These are phyloP conservation scores for Mythimna impura DNA, from an alignment of 2,888 invertebrate genomes.

Conservation along the genomic window DNA sequence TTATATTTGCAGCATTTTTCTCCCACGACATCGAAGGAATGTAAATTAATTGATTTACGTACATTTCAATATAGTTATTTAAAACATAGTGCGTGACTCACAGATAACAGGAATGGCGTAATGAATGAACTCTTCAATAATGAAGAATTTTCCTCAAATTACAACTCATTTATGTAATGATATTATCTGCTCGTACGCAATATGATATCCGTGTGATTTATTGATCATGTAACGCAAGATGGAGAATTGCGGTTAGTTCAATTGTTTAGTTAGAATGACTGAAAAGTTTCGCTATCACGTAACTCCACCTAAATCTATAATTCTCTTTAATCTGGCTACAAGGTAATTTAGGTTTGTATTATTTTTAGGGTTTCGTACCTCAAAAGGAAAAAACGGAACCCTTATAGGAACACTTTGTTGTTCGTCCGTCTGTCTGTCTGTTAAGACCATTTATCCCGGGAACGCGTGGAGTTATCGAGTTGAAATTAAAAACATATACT, in stretches of 20 bases:
- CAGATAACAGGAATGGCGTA: conserved; percentile 50
- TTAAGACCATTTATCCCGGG: no score
- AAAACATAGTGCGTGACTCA: conserved; percentile 51
- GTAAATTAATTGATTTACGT: conserved; percentile 60
- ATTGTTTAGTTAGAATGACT: neutral
- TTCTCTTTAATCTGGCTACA: neutral
- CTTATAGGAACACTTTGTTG: no score
- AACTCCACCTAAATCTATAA: neutral
- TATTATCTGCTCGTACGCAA: no score
- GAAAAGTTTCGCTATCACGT: no score
- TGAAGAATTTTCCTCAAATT: conserved; percentile 48
- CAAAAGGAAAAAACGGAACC: no score
- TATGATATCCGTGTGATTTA: neutral
- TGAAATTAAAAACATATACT: no score
- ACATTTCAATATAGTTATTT: conserved; percentile 17
- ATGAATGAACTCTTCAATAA: conserved; percentile 36
- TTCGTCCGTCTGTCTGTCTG: no score
- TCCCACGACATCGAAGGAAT: conserved; percentile 59
- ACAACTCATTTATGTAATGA: conserved; percentile 11
- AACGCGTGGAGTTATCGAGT: no score
- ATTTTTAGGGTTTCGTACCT: no score
- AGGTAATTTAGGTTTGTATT: neutral
- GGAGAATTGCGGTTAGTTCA: neutral
- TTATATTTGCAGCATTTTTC: conserved; percentile 45
- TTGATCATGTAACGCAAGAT: conserved; percentile 23